Percentiles rank a stretch among this genome's conserved stretches.
These are phyloP conservation scores for Eumerus sabulonum DNA, from an alignment of 2,888 invertebrate genomes.

Conservation along the genomic window DNA sequence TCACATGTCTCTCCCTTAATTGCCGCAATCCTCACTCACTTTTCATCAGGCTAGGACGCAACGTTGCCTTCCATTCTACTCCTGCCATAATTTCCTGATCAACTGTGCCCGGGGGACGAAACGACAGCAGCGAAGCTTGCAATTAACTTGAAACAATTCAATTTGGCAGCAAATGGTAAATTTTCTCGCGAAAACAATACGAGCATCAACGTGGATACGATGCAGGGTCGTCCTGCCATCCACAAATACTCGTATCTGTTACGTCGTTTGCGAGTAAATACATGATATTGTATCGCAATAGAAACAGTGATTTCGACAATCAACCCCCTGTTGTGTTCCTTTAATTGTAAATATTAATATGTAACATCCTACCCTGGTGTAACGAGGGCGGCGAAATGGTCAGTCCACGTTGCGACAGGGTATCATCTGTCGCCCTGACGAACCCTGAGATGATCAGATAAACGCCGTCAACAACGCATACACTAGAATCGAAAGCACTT, in stretches of 20 bases:
- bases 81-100: slow-evolving; percentile 59
- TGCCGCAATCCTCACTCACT: slow-evolving; percentile 45
- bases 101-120: slow-evolving; percentile 41
- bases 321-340: slow-evolving; percentile 4
- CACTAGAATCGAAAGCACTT: slow-evolving; percentile 33
- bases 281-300: slow-evolving; percentile 24
- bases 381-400: slow-evolving; percentile 50
- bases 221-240: not conserved
- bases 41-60: not conserved
- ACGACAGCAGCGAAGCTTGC: slow-evolving; percentile 38
- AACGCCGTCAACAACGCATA: not conserved
- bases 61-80: slow-evolving; percentile 7
- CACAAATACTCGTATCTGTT: slow-evolving; percentile 1
- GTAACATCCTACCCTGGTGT: slow-evolving; percentile 10
- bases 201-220: slow-evolving; percentile 9
- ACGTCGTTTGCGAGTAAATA: slow-evolving; percentile 9
- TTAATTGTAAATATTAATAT: slow-evolving; percentile 66
- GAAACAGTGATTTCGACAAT: slow-evolving; percentile 1
- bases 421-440: not conserved
- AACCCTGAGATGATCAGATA: not conserved
- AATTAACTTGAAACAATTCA: slow-evolving; percentile 64
- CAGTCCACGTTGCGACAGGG: slow-evolving; percentile 33
- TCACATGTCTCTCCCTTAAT: slow-evolving; percentile 51
- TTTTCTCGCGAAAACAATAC: slow-evolving; percentile 30
- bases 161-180: slow-evolving; percentile 51